These are phyloP conservation scores for Antennarius striatus DNA, from an alignment of 2,113 vertebrate genomes.

Conservation along the genomic window DNA sequence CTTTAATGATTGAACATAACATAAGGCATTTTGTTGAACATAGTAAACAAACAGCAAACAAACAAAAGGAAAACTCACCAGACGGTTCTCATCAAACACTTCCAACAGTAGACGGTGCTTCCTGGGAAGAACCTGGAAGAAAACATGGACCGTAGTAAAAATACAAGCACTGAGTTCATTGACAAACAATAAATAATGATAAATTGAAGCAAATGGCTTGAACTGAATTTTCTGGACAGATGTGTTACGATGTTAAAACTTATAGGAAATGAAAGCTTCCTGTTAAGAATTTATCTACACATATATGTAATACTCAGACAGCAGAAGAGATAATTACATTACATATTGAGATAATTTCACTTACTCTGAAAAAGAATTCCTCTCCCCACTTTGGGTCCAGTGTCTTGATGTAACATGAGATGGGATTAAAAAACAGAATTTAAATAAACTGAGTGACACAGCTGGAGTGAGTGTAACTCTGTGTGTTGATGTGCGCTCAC, in stretches of 20 bases:
- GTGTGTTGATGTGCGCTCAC: conserved; percentile 63
- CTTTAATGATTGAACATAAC: too few relatives aligned
- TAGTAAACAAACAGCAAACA: background rate
- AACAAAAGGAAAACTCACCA: conserved; percentile 83
- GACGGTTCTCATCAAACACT: conserved; percentile 97
- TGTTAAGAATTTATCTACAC: too few relatives aligned
- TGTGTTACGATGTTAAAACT: too few relatives aligned
- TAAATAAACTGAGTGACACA: background rate
- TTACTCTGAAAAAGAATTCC: conserved; percentile 93
- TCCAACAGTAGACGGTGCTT: conserved; percentile 93
- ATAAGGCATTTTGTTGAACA: background rate
- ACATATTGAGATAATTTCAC: conserved; percentile 32
- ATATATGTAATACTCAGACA: background rate
- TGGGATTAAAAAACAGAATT: conserved; percentile 1
- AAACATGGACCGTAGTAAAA: conserved; percentile 21
- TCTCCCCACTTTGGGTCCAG: conserved; percentile 98
- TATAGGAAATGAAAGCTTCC: too few relatives aligned
- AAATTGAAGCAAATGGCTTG: too few relatives aligned
- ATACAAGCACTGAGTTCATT: too few relatives aligned
- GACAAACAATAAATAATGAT: too few relatives aligned
- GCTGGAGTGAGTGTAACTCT: background rate
- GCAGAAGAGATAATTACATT: background rate
- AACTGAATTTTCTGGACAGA: too few relatives aligned
- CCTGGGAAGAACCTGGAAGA: conserved; percentile 88
- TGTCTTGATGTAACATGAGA: conserved; percentile 75